phyloP scores from a whole-genome alignment of 1,140 invertebrate species.

The Tetragonula clypearis region DNA sequence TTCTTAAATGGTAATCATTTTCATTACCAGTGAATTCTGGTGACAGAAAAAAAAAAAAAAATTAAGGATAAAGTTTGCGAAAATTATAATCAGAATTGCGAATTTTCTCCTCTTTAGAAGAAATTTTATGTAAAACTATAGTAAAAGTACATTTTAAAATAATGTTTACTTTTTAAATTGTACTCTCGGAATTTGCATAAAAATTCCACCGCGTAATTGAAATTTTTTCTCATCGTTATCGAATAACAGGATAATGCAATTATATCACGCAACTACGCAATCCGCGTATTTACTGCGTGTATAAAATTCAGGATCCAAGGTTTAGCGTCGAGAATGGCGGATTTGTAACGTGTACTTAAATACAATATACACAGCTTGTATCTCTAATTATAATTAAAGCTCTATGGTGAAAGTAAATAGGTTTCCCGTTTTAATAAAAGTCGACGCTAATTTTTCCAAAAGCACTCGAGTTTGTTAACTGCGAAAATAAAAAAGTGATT shows the following conservation, averaged over 20 bases:
- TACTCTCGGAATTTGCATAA: no score
- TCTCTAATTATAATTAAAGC: not conserved
- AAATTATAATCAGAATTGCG: no score
- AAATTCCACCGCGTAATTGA: not conserved
- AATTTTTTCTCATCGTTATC: not conserved
- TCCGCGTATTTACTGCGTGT: not conserved
- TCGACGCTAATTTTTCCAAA: not conserved
- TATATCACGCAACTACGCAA: no score
- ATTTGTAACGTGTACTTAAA: not conserved
- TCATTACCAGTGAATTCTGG: no score
- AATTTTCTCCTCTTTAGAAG: no score
- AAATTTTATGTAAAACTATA: no score
- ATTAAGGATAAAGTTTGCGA: no score
- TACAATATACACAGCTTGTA: not conserved
- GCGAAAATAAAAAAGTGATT: no score
- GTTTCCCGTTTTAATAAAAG: not conserved
- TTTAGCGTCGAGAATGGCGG: not conserved
- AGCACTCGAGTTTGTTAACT: not conserved
- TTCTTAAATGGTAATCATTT: no score
- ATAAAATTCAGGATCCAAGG: not conserved
- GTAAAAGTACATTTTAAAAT: no score
- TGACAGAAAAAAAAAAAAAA: no score
- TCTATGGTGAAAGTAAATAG: not conserved
- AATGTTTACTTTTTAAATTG: no score
- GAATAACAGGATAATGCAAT: not conserved